A percentile compares a stretch with the other conserved stretches of the same genome.
Conservation (phyloP, 1,140 invertebrate species). For the Drosophila pseudoobscura region DNA sequence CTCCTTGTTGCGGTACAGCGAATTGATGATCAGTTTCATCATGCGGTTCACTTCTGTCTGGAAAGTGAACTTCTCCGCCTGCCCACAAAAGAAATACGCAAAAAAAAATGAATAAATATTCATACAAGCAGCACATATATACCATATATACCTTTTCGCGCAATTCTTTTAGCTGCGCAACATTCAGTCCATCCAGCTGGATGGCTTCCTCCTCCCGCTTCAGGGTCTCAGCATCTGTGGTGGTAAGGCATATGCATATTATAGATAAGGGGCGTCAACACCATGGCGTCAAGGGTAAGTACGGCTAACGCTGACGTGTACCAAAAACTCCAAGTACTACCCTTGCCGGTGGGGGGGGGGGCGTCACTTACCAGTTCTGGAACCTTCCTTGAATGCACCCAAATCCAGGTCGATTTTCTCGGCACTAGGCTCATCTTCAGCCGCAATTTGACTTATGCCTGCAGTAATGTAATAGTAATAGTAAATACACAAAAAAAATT, state of each 20-base stretch:
- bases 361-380: constrained; percentile 89
- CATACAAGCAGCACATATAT: too few relatives aligned
- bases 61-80: constrained; percentile 96
- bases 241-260: background rate
- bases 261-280: constrained; percentile 41
- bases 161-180: constrained; percentile 96
- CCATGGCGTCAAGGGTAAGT: constrained; percentile 2
- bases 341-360: constrained; percentile 18
- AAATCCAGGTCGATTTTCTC: constrained; percentile 89
- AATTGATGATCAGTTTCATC: constrained; percentile 99
- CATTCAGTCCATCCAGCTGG: constrained; percentile 97
- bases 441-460: constrained; percentile 81
- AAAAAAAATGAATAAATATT: background rate
- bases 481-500: constrained; percentile 53
- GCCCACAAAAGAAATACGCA: background rate
- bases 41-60: constrained; percentile 99
- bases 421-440: constrained; percentile 83
- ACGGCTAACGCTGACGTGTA: constrained; percentile 67
- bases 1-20: constrained; percentile 99
- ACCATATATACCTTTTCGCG: constrained; percentile 87
- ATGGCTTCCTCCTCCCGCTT: constrained; percentile 98
- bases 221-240: constrained; percentile 89
- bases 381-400: constrained; percentile 91
- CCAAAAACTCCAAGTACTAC: constrained; percentile 6
- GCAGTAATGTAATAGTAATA: constrained; percentile 68